Base-by-base conservation (phyloP, 2,113 vertebrate species). In the Brevimyrus niger region DNA sequence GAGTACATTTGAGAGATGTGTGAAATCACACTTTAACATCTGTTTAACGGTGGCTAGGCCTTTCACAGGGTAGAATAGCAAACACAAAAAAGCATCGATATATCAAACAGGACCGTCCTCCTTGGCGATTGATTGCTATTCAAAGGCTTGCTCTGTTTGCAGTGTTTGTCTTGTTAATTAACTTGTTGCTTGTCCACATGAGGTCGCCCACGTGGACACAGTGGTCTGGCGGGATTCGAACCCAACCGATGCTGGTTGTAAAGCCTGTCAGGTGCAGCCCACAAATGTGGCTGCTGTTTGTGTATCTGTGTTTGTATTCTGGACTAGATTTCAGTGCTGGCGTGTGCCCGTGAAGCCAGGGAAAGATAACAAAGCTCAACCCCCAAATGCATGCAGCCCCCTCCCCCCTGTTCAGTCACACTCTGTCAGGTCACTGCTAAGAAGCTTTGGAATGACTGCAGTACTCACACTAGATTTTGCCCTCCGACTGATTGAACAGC, bases 111-210 rank as follows among this genome's bases (percentile, higher is more conserved):
- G 88, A 31, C 48, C 48, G 3, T n/a, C 46, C 23, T 73, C 61
- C 44, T 61, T 73, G 38, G 44, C 15, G 17, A 47, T 19, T 88
- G 61, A 88, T 61, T 61, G n/a, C 61, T 1, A 73, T 42, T 88
- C 48, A 88, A 53, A 82, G 88, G 47, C 42, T 50, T 48, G 51
- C 21, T 23, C 11, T 9, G 5, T 88, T 80, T 88, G 35, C 27
- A 38, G 21, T 44, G 88, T 55, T 89, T 83, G 19, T 89, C 50
- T 82, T 89, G 73, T 83, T 89, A 89, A 89, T 89, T 80, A 82
- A 82, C 88, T 89, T 73, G 19, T 38, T 82, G 47, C 50, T 35
- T 89, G 88, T 73, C 10, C 69, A 76, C 31, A 27, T 73, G 87
- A 44, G 73, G 48, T 53, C 47, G 5, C 88, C 48, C 48, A 15